Evolutionary conservation across 2,113 vertebrate species (phyloP), one percentile per base, ranked within the genome.

Genomic region (Xyrauchen texanus): DNA sequence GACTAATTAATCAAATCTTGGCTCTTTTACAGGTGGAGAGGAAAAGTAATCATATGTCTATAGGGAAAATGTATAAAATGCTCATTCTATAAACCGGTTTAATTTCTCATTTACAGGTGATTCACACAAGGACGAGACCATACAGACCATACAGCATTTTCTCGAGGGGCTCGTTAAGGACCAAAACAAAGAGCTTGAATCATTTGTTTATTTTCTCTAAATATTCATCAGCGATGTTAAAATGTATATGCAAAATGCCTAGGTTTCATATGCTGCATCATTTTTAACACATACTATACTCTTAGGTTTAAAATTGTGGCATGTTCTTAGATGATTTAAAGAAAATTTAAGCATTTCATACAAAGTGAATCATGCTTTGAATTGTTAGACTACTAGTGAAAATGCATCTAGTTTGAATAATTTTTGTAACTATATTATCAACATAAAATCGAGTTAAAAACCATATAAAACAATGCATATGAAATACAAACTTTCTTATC

Each of bases 1-100:
- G 78, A 83, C 72, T 84, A 82, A 85, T 85, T 85, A 85, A 86
- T 88, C 81, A 85, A 84, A 78, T 80, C 58, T 77, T 69, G 84
- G 69, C 82, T 77, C 71, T 71, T 77, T 81, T 77, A 71, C 81
- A 81, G 72, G 62, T 49, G 49, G 73, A 52, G 65, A 79, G 65
- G 74, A 72, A 72, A 86, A 80, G 46, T 84, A 84, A 85, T 87
- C 84, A 60, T 74, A 63, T 34, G 68, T 61, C 77, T 72, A 66
- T 64, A 44, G 78, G 78, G 78, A 68, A 57, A 16, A 47, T 7
- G 42, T 82, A 52, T 70, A 44, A 34, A 57, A 34, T 44, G 57
- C 42, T 71, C 71, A 63, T 66, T 44, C 57, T 42, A 71, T 72
- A 13, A 68, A 4, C 15, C 80, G 61, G 61, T 68, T 70, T 75